phyloP scores from a whole-genome alignment of 2,888 invertebrate genomes.

The Eristalinus sepulchralis region DNA sequence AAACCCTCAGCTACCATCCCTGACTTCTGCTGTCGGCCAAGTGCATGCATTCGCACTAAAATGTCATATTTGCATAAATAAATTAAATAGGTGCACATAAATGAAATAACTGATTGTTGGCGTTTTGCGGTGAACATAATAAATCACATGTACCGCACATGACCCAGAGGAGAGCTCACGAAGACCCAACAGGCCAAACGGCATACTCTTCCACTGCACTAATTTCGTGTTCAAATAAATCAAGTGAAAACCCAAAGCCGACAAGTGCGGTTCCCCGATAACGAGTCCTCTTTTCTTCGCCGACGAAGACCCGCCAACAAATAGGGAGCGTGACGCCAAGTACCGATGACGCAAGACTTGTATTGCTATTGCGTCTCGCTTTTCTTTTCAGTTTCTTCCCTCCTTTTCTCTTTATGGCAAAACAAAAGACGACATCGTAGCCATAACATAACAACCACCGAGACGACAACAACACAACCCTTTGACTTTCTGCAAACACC shows the following conservation, averaged over 20 bases:
- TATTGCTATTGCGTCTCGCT: constrained; percentile 33
- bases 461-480: constrained; percentile 47
- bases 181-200: neutral
- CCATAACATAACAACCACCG: constrained; percentile 68
- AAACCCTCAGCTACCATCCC: constrained; percentile 16
- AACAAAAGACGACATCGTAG: constrained; percentile 51
- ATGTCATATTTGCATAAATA: constrained; percentile 55
- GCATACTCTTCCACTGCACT: constrained; percentile 17
- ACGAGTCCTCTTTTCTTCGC: constrained; percentile 19
- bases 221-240: constrained; percentile 62
- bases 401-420: constrained; percentile 8
- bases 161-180: constrained; percentile 17
- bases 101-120: neutral
- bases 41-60: constrained; percentile 26
- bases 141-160: constrained; percentile 36
- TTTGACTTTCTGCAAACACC: constrained; percentile 32
- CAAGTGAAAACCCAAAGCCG: constrained; percentile 51
- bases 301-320: constrained; percentile 17
- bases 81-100: constrained; percentile 49
- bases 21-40: constrained; percentile 17
- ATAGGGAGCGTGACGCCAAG: constrained; percentile 41
- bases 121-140: neutral
- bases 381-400: neutral
- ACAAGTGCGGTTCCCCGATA: constrained; percentile 49
- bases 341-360: constrained; percentile 56